These are phyloP conservation scores for Malurus leucopterus DNA, from an alignment of 2,797 vertebrate genomes.

Conservation along the genomic window DNA sequence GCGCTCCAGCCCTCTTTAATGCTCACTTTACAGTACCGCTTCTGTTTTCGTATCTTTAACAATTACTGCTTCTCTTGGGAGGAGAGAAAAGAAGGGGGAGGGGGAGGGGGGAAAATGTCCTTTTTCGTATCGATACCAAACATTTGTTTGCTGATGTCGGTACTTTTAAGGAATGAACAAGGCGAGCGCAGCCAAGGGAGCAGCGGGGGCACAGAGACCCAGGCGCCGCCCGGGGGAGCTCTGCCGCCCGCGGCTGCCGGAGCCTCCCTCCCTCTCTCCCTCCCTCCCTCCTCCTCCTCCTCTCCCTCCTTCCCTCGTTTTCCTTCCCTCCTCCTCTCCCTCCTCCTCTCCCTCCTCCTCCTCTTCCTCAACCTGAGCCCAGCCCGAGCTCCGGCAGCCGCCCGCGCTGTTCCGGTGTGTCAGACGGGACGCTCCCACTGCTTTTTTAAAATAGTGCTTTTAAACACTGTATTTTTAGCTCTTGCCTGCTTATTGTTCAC, in stretches of 20 bases:
- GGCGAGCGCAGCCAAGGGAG: accelerated
- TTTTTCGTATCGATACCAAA: background rate
- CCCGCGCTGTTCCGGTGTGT: accelerated
- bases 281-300: too few species aligned
- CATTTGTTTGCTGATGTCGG: too few species aligned
- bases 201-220: accelerated
- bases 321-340: background rate
- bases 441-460: background rate
- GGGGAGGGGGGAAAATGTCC: accelerated
- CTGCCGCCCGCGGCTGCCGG: background rate
- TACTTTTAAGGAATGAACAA: background rate
- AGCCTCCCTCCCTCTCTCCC: background rate
- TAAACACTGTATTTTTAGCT: background rate
- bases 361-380: too few species aligned
- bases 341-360: too few species aligned
- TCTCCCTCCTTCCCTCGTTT: background rate
- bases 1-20: background rate
- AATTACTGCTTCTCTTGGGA: background rate
- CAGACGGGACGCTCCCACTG: background rate
- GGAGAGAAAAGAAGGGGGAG: background rate
- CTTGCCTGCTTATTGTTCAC: background rate
- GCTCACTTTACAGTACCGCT: background rate
- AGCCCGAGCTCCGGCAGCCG: background rate
- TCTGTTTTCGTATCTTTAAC: background rate
- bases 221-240: background rate